These are phyloP conservation scores for Penaeus japonicus DNA, from an alignment of 1,140 invertebrate species.

Conservation along the genomic window DNA sequence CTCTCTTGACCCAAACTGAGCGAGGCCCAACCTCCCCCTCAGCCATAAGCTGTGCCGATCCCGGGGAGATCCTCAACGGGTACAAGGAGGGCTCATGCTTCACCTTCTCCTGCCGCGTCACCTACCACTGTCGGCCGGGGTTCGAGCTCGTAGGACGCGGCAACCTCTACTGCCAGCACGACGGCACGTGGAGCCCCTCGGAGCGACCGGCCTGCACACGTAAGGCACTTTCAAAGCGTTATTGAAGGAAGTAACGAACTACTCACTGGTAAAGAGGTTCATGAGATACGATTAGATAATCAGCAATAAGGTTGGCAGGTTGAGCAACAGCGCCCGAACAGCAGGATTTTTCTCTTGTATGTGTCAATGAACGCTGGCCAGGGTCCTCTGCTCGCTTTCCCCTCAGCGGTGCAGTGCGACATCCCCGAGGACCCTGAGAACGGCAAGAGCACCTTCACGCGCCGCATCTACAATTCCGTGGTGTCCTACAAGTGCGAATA, in stretches of 20 bases:
- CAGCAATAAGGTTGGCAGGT: too few species aligned
- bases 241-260: too few species aligned
- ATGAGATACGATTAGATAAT: too few species aligned
- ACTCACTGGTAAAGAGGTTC: too few species aligned
- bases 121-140: constrained; percentile 90
- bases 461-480: constrained; percentile 94
- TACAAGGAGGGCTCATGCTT: constrained; percentile 91
- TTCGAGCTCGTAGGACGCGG: constrained; percentile 88
- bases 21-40: neutral
- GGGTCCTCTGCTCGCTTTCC: neutral
- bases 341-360: too few species aligned
- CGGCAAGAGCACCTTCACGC: constrained; percentile 87
- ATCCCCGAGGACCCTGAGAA: constrained; percentile 86
- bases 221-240: constrained; percentile 64
- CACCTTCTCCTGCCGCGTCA: constrained; percentile 88
- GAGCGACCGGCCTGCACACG: constrained; percentile 89
- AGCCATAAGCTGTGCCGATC: constrained; percentile 71
- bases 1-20: neutral
- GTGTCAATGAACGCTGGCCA: too few species aligned
- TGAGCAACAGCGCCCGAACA: too few species aligned
- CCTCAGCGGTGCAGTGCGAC: constrained; percentile 82
- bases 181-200: constrained; percentile 79
- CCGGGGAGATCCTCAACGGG: constrained; percentile 87
- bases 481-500: constrained; percentile 93
- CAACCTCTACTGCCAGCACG: constrained; percentile 70